phyloP scores from a whole-genome alignment of 2,888 invertebrate species.

The Hirtodrosophila duncani region DNA sequence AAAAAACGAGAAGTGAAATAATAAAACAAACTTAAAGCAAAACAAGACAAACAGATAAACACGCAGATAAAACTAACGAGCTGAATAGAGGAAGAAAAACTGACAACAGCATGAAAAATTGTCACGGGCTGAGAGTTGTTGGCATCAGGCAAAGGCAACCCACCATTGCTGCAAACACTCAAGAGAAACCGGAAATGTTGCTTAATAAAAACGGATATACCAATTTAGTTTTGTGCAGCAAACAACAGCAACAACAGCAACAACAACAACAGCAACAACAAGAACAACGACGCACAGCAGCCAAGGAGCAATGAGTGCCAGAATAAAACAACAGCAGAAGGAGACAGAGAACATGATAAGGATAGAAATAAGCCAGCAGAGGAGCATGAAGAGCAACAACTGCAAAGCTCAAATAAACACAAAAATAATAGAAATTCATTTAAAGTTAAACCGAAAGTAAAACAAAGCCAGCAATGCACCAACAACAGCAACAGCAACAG shows the following conservation, averaged over 20 bases:
- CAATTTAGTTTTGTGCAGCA: constrained; percentile 68
- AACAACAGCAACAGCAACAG: constrained; percentile 4
- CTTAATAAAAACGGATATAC: constrained; percentile 73
- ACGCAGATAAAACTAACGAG: constrained; percentile 55
- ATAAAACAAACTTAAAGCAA: constrained; percentile 39
- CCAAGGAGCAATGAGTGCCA: constrained; percentile 56
- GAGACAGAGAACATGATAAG: not conserved
- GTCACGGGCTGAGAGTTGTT: constrained; percentile 61
- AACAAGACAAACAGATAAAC: constrained; percentile 36
- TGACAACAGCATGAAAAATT: constrained; percentile 72
- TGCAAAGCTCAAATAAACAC: constrained; percentile 70
- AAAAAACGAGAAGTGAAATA: constrained; percentile 20
- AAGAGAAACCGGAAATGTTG: constrained; percentile 69
- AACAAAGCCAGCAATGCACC: constrained; percentile 40
- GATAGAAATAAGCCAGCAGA: not conserved
- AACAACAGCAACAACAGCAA: constrained; percentile 33
- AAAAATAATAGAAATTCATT: constrained; percentile 72
- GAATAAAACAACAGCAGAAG: constrained; percentile 49
- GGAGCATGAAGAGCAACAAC: constrained; percentile 13
- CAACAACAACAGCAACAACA: constrained; percentile 9
- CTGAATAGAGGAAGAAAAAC: constrained; percentile 49
- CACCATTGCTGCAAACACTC: constrained; percentile 55
- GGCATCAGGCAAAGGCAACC: constrained; percentile 10
- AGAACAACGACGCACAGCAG: constrained; percentile 23
- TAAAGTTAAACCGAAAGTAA: constrained; percentile 64